A percentile compares a stretch with the other conserved stretches of the same genome.
Evolutionary conservation across 2,797 vertebrate genomes (phyloP).

Genomic region (Macropodus opercularis): DNA sequence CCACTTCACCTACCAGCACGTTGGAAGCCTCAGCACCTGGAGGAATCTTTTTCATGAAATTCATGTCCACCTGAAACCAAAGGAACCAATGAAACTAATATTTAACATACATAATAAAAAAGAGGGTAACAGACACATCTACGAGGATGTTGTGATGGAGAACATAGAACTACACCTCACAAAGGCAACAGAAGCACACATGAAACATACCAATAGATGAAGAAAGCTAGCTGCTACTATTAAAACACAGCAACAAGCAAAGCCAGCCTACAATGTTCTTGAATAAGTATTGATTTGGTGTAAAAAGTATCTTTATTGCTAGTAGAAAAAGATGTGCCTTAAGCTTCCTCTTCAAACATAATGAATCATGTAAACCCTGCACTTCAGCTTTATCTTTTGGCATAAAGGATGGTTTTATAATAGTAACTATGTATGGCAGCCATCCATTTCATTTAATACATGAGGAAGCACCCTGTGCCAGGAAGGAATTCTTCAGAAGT

Average conservation of each 20-base stretch:
- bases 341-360: no score
- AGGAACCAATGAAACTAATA: conserved; percentile 3
- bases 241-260: conserved; percentile 63
- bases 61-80: conserved; percentile 91
- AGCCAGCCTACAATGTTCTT: no score
- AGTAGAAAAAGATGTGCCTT: no score
- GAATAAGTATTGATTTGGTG: no score
- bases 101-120: neutral
- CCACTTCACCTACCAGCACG: conserved; percentile 95
- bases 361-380: conserved; percentile 54
- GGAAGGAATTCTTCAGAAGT: conserved; percentile 41
- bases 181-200: neutral
- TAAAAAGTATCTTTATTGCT: no score
- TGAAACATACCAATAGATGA: conserved; percentile 1
- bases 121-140: neutral
- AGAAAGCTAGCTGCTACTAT: conserved; percentile 22
- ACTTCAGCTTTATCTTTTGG: conserved; percentile 61
- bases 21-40: conserved; percentile 95
- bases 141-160: neutral
- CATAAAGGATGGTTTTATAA: conserved; percentile 51
- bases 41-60: conserved; percentile 98
- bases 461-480: conserved; percentile 40
- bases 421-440: conserved; percentile 42
- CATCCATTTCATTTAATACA: conserved; percentile 56
- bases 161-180: neutral